phyloP scores from a whole-genome alignment of 2,888 invertebrate species.

The Paralinhomoeus sp. region DNA sequence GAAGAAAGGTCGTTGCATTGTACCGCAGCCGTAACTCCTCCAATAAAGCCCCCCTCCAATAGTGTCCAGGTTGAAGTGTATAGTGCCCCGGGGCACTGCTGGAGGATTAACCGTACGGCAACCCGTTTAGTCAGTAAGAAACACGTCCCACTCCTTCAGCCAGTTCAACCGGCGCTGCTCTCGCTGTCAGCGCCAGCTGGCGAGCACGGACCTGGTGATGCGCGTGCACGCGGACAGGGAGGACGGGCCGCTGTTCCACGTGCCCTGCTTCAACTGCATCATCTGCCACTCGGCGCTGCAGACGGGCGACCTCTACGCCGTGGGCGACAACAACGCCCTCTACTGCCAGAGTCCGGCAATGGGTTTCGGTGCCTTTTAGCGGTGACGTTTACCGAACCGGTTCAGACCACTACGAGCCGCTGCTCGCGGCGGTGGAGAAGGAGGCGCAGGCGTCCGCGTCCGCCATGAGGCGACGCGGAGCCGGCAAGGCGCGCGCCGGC shows the following conservation, averaged over 20 bases:
- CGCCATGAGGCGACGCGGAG: neutral
- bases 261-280: constrained; percentile 66
- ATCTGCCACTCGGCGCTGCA: constrained; percentile 56
- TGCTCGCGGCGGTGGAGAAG: neutral
- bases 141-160: constrained; percentile 40
- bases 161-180: constrained; percentile 60
- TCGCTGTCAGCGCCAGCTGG: constrained; percentile 58
- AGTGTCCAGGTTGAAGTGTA: too few species aligned
- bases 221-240: too few species aligned
- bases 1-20: too few species aligned
- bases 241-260: too few species aligned
- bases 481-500: neutral
- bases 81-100: too few species aligned
- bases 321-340: constrained; percentile 41
- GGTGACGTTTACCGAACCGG: neutral
- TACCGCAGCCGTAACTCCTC: too few species aligned
- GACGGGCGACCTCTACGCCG: constrained; percentile 72
- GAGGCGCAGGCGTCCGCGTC: neutral
- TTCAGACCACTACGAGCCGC: constrained; percentile 7
- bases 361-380: neutral
- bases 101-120: too few species aligned
- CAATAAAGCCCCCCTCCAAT: too few species aligned
- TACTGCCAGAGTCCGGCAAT: constrained; percentile 13
- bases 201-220: constrained; percentile 71
- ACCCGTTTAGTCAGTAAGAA: too few species aligned